Base-by-base conservation (phyloP, 2,797 vertebrate genomes). In the Heliangelus exortis region DNA sequence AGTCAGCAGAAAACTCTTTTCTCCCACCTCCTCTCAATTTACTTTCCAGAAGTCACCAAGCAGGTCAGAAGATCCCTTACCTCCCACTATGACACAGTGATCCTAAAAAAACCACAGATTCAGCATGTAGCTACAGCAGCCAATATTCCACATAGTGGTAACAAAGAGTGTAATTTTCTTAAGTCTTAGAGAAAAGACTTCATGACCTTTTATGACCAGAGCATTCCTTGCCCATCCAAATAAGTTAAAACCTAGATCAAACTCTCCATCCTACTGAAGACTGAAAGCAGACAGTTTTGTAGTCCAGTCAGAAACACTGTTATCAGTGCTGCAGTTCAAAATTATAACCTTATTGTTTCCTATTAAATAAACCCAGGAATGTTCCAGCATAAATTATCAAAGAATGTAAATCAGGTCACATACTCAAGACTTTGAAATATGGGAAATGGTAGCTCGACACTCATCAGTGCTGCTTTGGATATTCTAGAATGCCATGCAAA, bases 401-500 rank as follows among this genome's bases (percentile, higher is more conserved):
- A 83, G 45, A 87, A 67, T 2, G 8, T 17, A 82, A 71, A 61
- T 83, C 53, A 76, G 71, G 65, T 92, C 89, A 67, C 36, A 67
- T 23, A 33, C 26, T 89, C 15, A 61, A 67, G 78, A 79, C 48
- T 85, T 63, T 23, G 57, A 77, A 96, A 84, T 23, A 61, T n/a
- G 61, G 76, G 78, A 93, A 94, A 84, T 15, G 28, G 67, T 33
- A 73, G 55, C 43, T 48, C 89, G 61, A 94, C 61, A 90, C 54
- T 43, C 74, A 91, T 79, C 83, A 73, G 51, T 15, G 34, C 63
- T 87, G 77, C 90, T 96, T 79, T 91, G 77, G 67, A 78, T 94
- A 91, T 57, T 90, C 74, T 73, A 86, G 12, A 23, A 12, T 29
- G 34, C 53, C 80, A 93, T 86, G 80, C 73, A 96, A 96, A 95